Evolutionary conservation across 1,140 invertebrate species (phyloP).

Genomic region (Metopolophium dirhodum): DNA sequence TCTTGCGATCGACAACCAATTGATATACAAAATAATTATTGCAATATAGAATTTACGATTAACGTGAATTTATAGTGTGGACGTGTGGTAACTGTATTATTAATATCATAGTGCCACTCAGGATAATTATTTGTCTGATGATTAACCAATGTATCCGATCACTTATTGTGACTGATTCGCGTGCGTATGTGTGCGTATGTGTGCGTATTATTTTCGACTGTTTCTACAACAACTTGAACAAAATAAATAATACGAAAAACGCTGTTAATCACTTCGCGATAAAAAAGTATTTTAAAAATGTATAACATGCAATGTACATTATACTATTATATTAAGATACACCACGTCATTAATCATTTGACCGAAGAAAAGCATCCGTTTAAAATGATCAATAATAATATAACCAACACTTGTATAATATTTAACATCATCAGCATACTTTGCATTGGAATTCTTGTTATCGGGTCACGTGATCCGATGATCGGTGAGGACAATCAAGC

Average conservation of each 20-base stretch:
- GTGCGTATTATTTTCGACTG: not conserved
- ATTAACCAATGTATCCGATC: not conserved
- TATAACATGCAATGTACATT: not conserved
- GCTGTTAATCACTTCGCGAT: not conserved
- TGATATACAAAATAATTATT: not conserved
- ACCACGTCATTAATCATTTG: not conserved
- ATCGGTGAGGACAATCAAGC: constrained; percentile 15
- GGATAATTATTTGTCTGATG: not conserved
- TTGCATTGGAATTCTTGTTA: not conserved
- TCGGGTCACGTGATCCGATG: not conserved
- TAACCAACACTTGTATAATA: not conserved
- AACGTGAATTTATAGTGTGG: not conserved
- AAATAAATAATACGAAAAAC: not conserved
- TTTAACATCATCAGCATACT: not conserved
- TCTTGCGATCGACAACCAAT: not conserved
- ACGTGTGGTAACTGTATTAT: not conserved
- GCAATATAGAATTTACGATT: not conserved
- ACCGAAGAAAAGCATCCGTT: not conserved
- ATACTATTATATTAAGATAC: not conserved
- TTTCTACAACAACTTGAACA: not conserved
- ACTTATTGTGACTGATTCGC: not conserved
- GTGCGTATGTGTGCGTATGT: not conserved
- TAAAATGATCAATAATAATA: not conserved
- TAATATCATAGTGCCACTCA: not conserved
- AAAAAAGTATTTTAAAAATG: not conserved